Evolutionary conservation across 2,113 vertebrate genomes (phyloP).

Genomic region (Esox niger): DNA sequence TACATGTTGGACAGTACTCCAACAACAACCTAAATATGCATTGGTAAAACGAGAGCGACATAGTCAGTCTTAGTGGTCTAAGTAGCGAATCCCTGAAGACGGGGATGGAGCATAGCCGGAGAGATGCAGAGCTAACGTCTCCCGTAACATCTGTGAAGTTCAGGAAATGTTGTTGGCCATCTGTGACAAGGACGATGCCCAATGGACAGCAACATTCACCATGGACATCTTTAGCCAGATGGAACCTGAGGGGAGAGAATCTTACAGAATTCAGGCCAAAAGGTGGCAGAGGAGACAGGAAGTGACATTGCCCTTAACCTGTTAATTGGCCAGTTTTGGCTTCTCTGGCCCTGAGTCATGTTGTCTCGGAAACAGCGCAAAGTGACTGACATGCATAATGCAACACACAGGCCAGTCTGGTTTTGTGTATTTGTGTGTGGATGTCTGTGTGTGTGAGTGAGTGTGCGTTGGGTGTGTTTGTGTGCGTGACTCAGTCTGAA

Average conservation of each 20-base stretch:
- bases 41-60: neutral
- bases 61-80: neutral
- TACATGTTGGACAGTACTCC: neutral
- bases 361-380: constrained; percentile 34
- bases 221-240: neutral
- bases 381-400: constrained; percentile 52
- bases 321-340: constrained; percentile 19
- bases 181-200: neutral
- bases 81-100: too few species aligned
- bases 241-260: neutral
- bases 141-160: neutral
- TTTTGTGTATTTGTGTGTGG: neutral
- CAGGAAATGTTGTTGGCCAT: neutral
- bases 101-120: too few species aligned
- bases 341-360: constrained; percentile 16
- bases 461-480: constrained; percentile 16
- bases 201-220: neutral
- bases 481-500: constrained; percentile 19
- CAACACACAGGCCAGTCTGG: constrained; percentile 27
- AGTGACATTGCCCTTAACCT: constrained; percentile 36
- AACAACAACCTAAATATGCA: neutral
- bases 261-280: neutral
- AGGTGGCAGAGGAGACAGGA: constrained; percentile 12
- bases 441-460: constrained; percentile 29
- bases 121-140: too few species aligned